A percentile compares a stretch with the other conserved stretches of the same genome.
Conservation (phyloP, 2,888 invertebrate species). For the Myathropa florea region DNA sequence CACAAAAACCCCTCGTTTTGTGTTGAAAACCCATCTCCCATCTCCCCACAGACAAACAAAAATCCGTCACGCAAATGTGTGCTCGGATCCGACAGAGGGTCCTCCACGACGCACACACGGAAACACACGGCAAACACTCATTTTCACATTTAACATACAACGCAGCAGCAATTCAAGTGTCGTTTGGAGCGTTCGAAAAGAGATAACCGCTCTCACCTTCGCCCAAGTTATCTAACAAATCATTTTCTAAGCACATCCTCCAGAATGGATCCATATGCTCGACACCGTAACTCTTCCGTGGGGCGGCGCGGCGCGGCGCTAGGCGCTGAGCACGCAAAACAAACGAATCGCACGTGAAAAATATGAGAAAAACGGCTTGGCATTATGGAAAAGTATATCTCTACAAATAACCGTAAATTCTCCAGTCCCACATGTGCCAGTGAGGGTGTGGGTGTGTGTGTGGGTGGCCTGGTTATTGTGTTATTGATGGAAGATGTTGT, state of each 20-base stretch:
- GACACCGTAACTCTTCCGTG: slow-evolving; percentile 1
- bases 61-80: not conserved
- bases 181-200: slow-evolving; percentile 10
- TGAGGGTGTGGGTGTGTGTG: not conserved
- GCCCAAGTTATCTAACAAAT: slow-evolving; percentile 35
- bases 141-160: slow-evolving; percentile 10
- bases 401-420: slow-evolving; percentile 60
- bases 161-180: slow-evolving; percentile 12
- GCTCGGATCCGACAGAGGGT: not conserved
- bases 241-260: slow-evolving; percentile 51
- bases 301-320: not conserved
- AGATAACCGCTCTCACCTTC: slow-evolving; percentile 35
- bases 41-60: not conserved
- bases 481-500: slow-evolving; percentile 34
- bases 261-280: slow-evolving; percentile 33
- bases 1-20: not conserved
- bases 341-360: slow-evolving; percentile 35
- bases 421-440: slow-evolving; percentile 14
- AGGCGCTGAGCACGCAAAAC: not conserved
- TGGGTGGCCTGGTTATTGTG: slow-evolving; percentile 15
- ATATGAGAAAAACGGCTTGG: slow-evolving; percentile 19
- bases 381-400: slow-evolving; percentile 39
- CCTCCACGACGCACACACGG: not conserved
- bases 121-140: not conserved
- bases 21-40: not conserved